A percentile compares a stretch with the other conserved stretches of the same genome.
Conservation (phyloP, 2,113 vertebrate species). For the Hippocampus mohnikei region DNA sequence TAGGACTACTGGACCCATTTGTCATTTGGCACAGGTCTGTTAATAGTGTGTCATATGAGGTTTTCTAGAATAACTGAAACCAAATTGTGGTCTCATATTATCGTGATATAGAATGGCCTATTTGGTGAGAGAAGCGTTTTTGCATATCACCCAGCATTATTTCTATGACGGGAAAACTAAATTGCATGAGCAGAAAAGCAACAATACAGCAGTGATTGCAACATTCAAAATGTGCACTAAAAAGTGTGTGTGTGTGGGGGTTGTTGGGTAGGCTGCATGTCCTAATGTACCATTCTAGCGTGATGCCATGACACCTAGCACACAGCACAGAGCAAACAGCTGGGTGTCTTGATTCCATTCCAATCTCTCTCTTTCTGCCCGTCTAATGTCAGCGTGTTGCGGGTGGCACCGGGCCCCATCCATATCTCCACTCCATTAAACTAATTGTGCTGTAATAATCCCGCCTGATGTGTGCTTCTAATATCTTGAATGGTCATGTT, state of each 20-base stretch:
- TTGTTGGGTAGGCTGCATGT: neutral
- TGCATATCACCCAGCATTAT: too few relatives aligned
- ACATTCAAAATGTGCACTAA: neutral
- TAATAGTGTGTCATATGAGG: too few relatives aligned
- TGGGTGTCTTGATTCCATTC: conserved; percentile 63
- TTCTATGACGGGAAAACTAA: too few relatives aligned
- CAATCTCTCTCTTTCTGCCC: conserved; percentile 21
- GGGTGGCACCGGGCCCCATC: conserved; percentile 42
- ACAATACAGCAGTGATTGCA: neutral
- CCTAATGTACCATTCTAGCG: neutral
- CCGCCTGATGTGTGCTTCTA: conserved; percentile 71
- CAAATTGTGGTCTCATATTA: too few relatives aligned
- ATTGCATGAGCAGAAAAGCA: neutral
- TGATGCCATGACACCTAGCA: conserved; percentile 42
- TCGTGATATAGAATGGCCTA: too few relatives aligned
- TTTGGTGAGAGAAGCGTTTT: too few relatives aligned
- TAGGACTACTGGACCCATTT: too few relatives aligned
- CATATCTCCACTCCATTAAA: conserved; percentile 73
- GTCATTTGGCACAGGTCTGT: too few relatives aligned
- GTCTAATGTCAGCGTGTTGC: conserved; percentile 12
- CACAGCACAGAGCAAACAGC: conserved; percentile 51
- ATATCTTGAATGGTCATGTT: conserved; percentile 71
- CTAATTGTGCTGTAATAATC: conserved; percentile 79
- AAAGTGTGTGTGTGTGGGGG: neutral
- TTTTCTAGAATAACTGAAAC: too few relatives aligned